Evolutionary conservation across 2,888 invertebrate species (phyloP).

Genomic region (Candidula unifasciata): DNA sequence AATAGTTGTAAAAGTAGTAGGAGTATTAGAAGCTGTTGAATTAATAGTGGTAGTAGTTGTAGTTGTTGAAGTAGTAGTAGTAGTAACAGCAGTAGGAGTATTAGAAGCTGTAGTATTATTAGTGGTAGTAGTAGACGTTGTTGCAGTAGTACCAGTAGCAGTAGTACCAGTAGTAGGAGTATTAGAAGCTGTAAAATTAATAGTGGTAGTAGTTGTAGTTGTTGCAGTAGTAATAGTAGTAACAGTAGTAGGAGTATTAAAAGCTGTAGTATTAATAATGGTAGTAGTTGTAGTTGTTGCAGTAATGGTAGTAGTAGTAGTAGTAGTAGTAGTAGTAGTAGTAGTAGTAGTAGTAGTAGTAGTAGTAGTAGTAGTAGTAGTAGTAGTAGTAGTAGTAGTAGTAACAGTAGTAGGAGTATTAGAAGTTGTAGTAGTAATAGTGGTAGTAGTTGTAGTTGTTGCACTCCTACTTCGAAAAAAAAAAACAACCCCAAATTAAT

Average conservation of each 20-base stretch:
- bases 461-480: no score
- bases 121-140: neutral
- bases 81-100: neutral
- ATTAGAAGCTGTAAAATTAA: neutral
- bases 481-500: no score
- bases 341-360: neutral
- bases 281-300: conserved; percentile 31
- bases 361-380: neutral
- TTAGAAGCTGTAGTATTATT: neutral
- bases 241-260: neutral
- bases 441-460: no score
- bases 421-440: no score
- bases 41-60: neutral
- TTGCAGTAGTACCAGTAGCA: neutral
- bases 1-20: neutral
- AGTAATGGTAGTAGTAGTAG: conserved; percentile 33
- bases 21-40: neutral
- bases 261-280: conserved; percentile 2
- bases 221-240: neutral
- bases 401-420: no score
- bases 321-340: neutral
- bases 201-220: neutral
- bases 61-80: neutral
- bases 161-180: neutral
- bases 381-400: neutral